Evolutionary conservation across 30 jellyfish, hydroid and myxozoan genomes (phyloP), one percentile per base, ranked within the genome.

Genomic region (Chrysaora quinquecirrha): DNA sequence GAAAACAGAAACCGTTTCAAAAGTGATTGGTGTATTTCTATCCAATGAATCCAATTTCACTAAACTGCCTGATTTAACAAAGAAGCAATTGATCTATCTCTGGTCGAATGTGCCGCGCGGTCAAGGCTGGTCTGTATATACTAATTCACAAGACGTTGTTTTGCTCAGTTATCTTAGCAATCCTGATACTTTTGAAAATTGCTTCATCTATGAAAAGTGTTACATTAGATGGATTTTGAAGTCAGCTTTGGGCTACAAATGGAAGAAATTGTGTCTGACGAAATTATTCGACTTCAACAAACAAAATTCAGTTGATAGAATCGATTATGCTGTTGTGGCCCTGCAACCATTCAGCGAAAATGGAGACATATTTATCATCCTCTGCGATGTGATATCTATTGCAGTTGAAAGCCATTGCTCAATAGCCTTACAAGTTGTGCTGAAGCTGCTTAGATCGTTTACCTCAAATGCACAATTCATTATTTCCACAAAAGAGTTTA

Each of bases 31-130:
- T 2, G 29, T 23, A 38, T 82, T 66, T 58, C 19, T 82, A 28
- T 27, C 20, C 34, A 38, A 31, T 70, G 92, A 35, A 16, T 3
- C 30, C 14, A 30, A 29, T 22, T 29, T 70, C 24, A 48, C 24
- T 0, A 63, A 69, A 2, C 29, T 62, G 7, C 62, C 89, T n/a
- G 69, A 48, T 3, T 75, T 71, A 14, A 9, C 82, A 30, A 81
- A 89, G 62, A 74, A 91, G 43, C 86, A 82, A 12, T 64, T 89
- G 50, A 23, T 89, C 3, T 89, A 82, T 46, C 78, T 89, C n/a
- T 89, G 97, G 95, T 71, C 92, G 20, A 11, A 68, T 48, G n/a
- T n/a, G n/a, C n/a, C n/a, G n/a, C n/a, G n/a, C n/a, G 92, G 83
- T 3, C 68, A 52, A 19, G 27, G 25, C 12, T 52, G 6, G 25